phyloP scores from a whole-genome alignment of 2,797 vertebrate genomes.

The Prunella strophiata region DNA sequence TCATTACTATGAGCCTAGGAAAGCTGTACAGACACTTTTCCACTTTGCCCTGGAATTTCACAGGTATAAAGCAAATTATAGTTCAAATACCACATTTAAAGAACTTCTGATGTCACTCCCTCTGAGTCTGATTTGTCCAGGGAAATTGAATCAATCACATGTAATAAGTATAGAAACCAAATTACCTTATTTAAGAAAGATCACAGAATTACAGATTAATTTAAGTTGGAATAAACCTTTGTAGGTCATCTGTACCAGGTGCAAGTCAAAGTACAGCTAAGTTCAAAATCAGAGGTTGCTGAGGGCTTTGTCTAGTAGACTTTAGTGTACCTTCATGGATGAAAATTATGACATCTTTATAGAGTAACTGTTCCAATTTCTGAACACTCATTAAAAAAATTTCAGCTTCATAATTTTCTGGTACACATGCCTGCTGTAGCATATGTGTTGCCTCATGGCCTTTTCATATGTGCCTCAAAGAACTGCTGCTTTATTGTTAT shows the following conservation, averaged over 20 bases:
- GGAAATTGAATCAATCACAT: not conserved
- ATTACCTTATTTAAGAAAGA: not conserved
- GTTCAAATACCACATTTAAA: not conserved
- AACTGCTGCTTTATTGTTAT: not conserved
- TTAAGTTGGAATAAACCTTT: not conserved
- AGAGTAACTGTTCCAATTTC: not conserved
- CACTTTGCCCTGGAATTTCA: not conserved
- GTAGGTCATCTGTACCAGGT: not conserved
- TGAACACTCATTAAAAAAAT: not conserved
- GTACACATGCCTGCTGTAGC: not conserved
- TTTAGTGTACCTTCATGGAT: not conserved
- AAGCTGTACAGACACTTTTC: not conserved
- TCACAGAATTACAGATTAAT: not conserved
- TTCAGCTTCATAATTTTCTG: not conserved
- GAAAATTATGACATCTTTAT: not conserved
- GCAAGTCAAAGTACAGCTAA: not conserved
- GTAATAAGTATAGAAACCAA: not conserved
- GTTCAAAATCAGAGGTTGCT: not conserved
- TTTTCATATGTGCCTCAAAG: not conserved
- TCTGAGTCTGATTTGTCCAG: not conserved
- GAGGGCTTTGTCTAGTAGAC: not conserved
- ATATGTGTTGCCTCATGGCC: not conserved
- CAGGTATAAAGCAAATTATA: not conserved
- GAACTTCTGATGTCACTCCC: not conserved
- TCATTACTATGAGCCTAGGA: not conserved